These are phyloP conservation scores for Drosophila lacertosa DNA, from an alignment of 1,140 invertebrate species.

Conservation along the genomic window DNA sequence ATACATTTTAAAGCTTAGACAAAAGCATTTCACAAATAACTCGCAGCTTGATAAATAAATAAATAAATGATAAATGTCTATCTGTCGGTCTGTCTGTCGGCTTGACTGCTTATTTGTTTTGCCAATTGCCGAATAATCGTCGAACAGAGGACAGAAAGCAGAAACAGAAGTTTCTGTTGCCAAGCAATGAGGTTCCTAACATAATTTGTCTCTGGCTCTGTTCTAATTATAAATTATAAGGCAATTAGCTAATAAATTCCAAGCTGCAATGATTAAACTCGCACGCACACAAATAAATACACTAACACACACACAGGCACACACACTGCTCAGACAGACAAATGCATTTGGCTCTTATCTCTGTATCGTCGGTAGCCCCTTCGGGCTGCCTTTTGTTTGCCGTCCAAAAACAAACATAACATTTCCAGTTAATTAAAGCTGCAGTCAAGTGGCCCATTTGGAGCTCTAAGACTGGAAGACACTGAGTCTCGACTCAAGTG, in stretches of 20 bases:
- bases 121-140: slow-evolving; percentile 42
- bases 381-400: slow-evolving; percentile 34
- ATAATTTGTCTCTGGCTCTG: slow-evolving; percentile 33
- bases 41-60: slow-evolving; percentile 36
- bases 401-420: slow-evolving; percentile 72
- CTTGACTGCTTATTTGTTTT: slow-evolving; percentile 24
- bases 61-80: slow-evolving; percentile 6
- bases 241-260: slow-evolving; percentile 71
- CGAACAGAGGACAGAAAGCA: slow-evolving; percentile 9
- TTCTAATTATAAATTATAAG: slow-evolving; percentile 64
- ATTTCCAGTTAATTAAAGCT: slow-evolving; percentile 81
- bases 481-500: slow-evolving; percentile 26
- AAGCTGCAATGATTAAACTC: slow-evolving; percentile 51
- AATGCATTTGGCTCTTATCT: slow-evolving; percentile 40
- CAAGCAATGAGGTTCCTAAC: background rate
- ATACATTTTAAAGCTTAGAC: slow-evolving; percentile 31
- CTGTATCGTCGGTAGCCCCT: slow-evolving; percentile 35
- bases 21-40: slow-evolving; percentile 40
- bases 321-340: background rate
- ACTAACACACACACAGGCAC: slow-evolving; percentile 1
- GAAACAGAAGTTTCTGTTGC: background rate
- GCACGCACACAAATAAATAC: slow-evolving; percentile 3
- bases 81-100: slow-evolving; percentile 5
- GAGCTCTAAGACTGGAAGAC: slow-evolving; percentile 10
- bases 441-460: slow-evolving; percentile 71